These are phyloP conservation scores for Endotricha flammealis DNA, from an alignment of 2,888 invertebrate species.

Conservation along the genomic window DNA sequence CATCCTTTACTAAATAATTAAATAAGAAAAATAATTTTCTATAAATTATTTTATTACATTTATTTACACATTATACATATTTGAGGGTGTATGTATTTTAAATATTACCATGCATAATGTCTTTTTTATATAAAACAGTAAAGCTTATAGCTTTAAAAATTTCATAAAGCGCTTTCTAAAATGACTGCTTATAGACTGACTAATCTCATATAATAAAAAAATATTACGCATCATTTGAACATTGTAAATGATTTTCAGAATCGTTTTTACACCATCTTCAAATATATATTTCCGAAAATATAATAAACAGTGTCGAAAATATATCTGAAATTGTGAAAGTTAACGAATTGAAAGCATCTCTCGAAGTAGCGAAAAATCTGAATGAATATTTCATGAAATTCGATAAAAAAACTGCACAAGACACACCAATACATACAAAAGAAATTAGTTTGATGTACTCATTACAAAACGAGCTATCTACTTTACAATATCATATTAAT, in stretches of 20 bases:
- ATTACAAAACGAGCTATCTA: conserved; percentile 23
- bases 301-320: conserved; percentile 24
- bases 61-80: no score
- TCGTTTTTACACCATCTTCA: conserved; percentile 30
- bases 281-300: conserved; percentile 31
- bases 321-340: conserved; percentile 21
- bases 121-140: no score
- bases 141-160: no score
- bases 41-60: no score
- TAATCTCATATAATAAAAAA: no score
- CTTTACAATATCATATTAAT: conserved; percentile 22
- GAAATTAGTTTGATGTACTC: conserved; percentile 7
- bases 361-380: conserved; percentile 28
- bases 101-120: no score
- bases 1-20: no score
- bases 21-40: no score
- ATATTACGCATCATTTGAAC: no score
- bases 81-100: no score
- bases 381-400: conserved; percentile 20
- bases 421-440: background rate
- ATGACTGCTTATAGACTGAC: no score
- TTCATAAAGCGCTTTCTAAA: no score
- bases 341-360: conserved; percentile 26
- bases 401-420: conserved; percentile 2
- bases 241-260: conserved; percentile 14